These are phyloP conservation scores for Acanthaster planci DNA, from an alignment of 35 echinoderm and acorn worm genomes.

Conservation along the genomic window DNA sequence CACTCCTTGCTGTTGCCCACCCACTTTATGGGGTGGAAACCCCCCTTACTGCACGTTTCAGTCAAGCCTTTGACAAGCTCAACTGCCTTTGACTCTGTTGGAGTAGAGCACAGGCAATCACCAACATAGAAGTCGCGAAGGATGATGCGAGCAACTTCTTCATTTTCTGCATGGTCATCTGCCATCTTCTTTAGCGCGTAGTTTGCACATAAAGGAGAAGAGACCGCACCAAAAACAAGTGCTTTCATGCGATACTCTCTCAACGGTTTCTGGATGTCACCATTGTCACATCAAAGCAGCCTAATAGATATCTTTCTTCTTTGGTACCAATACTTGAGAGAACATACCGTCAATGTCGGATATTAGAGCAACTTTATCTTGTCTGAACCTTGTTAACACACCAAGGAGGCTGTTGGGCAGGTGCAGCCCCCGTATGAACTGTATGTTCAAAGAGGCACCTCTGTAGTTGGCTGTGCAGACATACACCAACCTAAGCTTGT, in stretches of 20 bases:
- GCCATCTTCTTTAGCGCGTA: conserved; percentile 51
- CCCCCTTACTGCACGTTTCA: conserved; percentile 19
- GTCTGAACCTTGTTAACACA: conserved; percentile 58
- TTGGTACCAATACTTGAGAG: conserved; percentile 43
- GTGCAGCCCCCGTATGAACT: conserved; percentile 66
- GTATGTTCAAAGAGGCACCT: conserved; percentile 63
- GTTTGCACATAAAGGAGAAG: conserved; percentile 68
- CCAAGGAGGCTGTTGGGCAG: conserved; percentile 65
- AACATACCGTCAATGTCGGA: conserved; percentile 69
- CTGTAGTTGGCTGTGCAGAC: conserved; percentile 55
- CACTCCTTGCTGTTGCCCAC: conserved; percentile 43
- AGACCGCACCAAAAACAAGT: conserved; percentile 75
- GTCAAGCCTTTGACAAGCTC: conserved; percentile 23
- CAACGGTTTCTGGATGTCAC: conserved; percentile 45
- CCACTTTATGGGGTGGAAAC: conserved; percentile 57
- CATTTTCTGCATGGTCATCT: conserved; percentile 31
- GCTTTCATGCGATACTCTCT: too few species aligned
- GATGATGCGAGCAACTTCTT: conserved; percentile 20
- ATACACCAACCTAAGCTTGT: conserved; percentile 67
- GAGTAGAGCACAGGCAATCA: conserved; percentile 38
- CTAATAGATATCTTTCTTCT: conserved; percentile 51
- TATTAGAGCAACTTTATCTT: conserved; percentile 58
- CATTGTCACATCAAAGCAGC: conserved; percentile 74
- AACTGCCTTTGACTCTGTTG: neutral
- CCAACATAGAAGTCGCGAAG: conserved; percentile 43